Evolutionary conservation across 2,113 vertebrate genomes (phyloP).

Genomic region (Pelecanus crispus): DNA sequence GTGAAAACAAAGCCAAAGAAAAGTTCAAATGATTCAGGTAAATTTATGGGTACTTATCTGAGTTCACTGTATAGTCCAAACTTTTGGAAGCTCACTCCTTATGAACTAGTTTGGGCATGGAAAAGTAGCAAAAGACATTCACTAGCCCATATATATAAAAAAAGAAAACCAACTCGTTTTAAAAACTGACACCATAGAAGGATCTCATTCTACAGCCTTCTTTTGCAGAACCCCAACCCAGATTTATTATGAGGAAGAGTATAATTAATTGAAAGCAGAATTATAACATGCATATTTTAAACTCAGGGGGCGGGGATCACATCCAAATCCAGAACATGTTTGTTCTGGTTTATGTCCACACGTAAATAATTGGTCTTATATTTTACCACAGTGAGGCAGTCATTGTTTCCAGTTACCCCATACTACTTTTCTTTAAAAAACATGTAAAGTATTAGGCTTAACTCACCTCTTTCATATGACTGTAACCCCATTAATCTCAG

Average conservation of each 20-base stretch:
- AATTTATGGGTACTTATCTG: conserved; percentile 51
- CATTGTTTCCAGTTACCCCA: neutral
- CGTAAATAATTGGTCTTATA: neutral
- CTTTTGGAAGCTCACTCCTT: conserved; percentile 55
- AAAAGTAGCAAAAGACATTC: conserved; percentile 52
- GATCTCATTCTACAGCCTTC: neutral
- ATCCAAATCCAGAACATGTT: neutral
- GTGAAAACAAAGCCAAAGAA: conserved; percentile 48
- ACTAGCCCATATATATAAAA: neutral
- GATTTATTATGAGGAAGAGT: neutral
- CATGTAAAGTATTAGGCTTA: neutral
- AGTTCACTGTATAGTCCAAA: conserved; percentile 37
- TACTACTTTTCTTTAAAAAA: neutral
- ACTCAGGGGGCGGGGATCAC: neutral
- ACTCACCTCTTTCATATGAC: conserved; percentile 28
- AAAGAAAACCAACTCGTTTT: neutral
- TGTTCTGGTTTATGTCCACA: neutral
- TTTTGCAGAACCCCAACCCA: neutral
- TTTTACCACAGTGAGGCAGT: neutral
- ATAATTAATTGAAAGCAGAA: neutral
- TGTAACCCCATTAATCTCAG: conserved; percentile 19
- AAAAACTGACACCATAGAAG: neutral
- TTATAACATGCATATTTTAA: neutral
- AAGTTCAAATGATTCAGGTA: conserved; percentile 27
- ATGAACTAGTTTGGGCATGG: conserved; percentile 29